Base-by-base conservation (phyloP, 1,140 invertebrate genomes). In the Macrotrachela quadricornifera region DNA sequence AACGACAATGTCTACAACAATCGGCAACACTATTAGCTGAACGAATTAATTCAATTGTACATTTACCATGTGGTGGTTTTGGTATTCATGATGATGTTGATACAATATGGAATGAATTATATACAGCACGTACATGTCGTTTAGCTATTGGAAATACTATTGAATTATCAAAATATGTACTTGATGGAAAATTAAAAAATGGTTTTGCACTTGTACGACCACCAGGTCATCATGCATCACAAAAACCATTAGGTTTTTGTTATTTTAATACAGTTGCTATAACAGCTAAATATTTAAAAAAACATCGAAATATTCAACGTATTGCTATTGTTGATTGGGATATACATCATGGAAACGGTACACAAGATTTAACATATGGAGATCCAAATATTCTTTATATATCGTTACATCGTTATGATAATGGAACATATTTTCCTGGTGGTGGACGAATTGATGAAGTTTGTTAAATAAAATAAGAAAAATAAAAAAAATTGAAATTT, bases 211-310 rank as follows among this genome's bases (percentile, higher is more conserved):
- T 97, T 40, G 91, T 99, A 11, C 76, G 94, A 58, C 91, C 91
- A 14, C 91, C 91, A 0, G 94, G 92, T 6, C 92, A 97, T 72
- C 94, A 99, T 70, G 91, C 92, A 0, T 79, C 79, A 76, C 79
- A 9, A 83, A 92, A 71, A 85, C 90, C 10, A 95, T 95, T 88
- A 73, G 94, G 94, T 49, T 99, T 99, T 71, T 99, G 94, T 70
- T 99, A 94, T 74, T 99, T 99, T 73, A 99, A 99, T 74, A 91
- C 90, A 42, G 79, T 99, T 15, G 87, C 90, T 12, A 85, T 99
- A 59, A 87, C 92, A 21, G 86, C 91, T 36, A 80, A 83, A 63
- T 74, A 88, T 50, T 71, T 94, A 41, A 80, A 85, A 60, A 80
- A 84, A 59, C 80, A 82, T 59, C 76, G 86, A 47, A 79, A 83